Conservation (phyloP, 2,797 vertebrate species). For the Platyrinchus mystaceus region DNA sequence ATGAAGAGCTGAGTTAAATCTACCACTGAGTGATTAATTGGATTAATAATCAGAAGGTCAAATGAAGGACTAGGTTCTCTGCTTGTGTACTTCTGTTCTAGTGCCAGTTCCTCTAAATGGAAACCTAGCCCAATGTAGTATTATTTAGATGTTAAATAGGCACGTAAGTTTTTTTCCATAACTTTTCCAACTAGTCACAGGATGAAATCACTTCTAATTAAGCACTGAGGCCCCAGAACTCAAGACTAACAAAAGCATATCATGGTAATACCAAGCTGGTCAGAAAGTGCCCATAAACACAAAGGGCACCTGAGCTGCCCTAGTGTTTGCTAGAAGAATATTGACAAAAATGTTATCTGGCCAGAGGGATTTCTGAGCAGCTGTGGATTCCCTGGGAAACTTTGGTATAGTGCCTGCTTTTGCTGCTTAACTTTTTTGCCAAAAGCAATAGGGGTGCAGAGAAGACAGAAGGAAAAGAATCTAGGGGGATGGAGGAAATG, state of each 20-base stretch:
- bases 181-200: neutral
- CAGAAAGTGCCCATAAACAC: neutral
- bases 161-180: neutral
- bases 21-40: conserved; percentile 43
- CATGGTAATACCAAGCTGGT: neutral
- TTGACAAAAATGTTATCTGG: neutral
- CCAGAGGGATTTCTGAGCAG: neutral
- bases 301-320: neutral
- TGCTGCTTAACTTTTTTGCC: neutral
- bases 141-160: neutral
- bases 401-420: neutral
- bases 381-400: neutral
- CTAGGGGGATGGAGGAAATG: neutral
- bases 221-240: neutral
- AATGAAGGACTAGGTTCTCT: conserved; percentile 15
- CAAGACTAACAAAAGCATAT: neutral
- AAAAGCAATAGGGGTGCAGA: neutral
- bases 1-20: conserved; percentile 17
- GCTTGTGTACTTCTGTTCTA: neutral
- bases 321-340: neutral
- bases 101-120: neutral
- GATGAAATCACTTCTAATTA: neutral
- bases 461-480: neutral
- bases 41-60: conserved; percentile 47
- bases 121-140: neutral